A percentile compares a stretch with the other conserved stretches of the same genome.
phyloP scores from a whole-genome alignment of 2,113 vertebrate species.

The Tympanuchus pallidicinctus region DNA sequence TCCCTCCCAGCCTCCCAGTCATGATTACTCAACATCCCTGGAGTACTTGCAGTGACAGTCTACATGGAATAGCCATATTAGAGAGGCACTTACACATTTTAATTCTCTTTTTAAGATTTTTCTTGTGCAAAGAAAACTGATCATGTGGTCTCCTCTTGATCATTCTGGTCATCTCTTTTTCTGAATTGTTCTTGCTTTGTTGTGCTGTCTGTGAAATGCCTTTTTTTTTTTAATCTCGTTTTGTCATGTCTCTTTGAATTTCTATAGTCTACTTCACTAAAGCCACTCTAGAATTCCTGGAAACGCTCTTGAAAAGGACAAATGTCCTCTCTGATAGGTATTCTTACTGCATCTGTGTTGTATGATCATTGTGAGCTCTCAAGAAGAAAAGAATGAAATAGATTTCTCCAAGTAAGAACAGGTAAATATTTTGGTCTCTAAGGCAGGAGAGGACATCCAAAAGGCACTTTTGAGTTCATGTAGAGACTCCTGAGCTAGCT shows the following conservation, averaged over 20 bases:
- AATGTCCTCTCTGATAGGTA: neutral
- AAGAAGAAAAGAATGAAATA: neutral
- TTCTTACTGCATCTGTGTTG: neutral
- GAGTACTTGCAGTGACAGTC: neutral
- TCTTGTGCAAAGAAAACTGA: neutral
- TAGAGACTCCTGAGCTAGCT: neutral
- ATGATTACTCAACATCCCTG: conserved; percentile 18
- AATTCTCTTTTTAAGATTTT: neutral
- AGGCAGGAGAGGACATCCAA: neutral
- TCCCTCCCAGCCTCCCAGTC: conserved; percentile 31
- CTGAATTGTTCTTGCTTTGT: neutral
- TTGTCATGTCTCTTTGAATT: neutral
- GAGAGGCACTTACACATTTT: neutral
- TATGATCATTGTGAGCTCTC: neutral
- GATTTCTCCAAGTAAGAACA: neutral
- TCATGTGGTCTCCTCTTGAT: neutral
- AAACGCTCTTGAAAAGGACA: neutral
- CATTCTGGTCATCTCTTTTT: neutral
- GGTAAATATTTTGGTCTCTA: neutral
- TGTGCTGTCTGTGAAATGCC: neutral
- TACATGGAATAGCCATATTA: neutral
- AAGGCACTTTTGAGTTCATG: neutral
- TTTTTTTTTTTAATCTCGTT: neutral
- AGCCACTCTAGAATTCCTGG: neutral
- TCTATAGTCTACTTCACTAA: neutral